Evolutionary conservation across 2,113 vertebrate species (phyloP), one percentile per base, ranked within the genome.

Genomic region (Lanius collurio): DNA sequence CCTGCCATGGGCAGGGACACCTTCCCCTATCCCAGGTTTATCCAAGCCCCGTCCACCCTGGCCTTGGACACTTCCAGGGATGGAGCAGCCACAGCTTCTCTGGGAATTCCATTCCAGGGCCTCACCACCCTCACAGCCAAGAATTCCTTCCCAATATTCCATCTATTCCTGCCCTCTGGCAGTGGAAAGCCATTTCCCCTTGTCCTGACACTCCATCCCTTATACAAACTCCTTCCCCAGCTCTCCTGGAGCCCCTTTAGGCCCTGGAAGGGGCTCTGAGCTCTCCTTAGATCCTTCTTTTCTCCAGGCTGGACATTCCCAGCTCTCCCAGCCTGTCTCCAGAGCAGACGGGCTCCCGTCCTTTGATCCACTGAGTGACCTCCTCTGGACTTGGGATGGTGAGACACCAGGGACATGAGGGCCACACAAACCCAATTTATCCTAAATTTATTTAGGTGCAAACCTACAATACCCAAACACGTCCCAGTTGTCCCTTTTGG

Each of bases 381-480:
- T 30, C 24, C 53, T 53, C 39, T 19, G 15, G 47, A 11, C n/a
- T 44, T 59, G 52, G 42, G 28, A 74, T 22, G 41, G 8, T 65
- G 24, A 42, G 31, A 42, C 62, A 59, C 11, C 53, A 50, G 7
- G 37, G 37, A 59, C 8, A 76, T 11, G 37, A 76, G 21, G 21
- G 4, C 14, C 68, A 26, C 44, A n/a, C 24, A 31, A 50, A 35
- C 11, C 7, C 0, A 50, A 35, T 50, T 76, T 22, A 59, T 76
- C 26, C 44, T 50, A 59, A 35, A 76, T 59, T 50, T 31, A 22
- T 76, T 67, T 18, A 31, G 35, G 17, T 14, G 13, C 11, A 50
- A 50, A 31, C 37, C 35, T 31, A 15, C 13, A 14, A 4, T 4
- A 22, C 62, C 26, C 35, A 35, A 67, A 50, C 0, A 0, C 10